Evolutionary conservation across 2,113 vertebrate genomes (phyloP), one percentile per base, ranked within the genome.

Genomic region (Empidonax traillii): DNA sequence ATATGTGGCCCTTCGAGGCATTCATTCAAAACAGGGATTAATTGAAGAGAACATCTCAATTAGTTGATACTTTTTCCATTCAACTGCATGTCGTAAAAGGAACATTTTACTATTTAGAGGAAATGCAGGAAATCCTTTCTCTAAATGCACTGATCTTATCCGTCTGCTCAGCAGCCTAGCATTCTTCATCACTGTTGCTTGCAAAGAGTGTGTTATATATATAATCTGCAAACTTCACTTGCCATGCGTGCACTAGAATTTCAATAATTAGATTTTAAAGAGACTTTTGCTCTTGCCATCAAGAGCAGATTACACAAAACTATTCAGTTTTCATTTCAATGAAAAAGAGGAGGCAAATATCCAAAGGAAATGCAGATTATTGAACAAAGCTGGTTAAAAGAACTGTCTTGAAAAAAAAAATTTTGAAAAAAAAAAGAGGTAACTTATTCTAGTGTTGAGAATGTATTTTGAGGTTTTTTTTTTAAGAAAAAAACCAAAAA

Each of bases 21-120:
- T 47, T 90, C 23, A 62, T 92, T 88, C 55, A 86, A 89, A 92
- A 73, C 5, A 10, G 27, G 73, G 52, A 78, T 77, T 96, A 94
- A 92, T 56, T 77, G 63, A 94, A 89, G 73, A 84, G 86, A 86
- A 92, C 61, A 82, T 84, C 89, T 90, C 69, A 86, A 67, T 90
- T 83, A 93, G 68, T 21, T 75, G 72, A 84, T 89, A 44, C 35
- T 90, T 90, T 84, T 90, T 63, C 80, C 4, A 0, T 93, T 92
- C 88, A 92, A 51, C 68, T 47, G 21, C 39, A 71, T 55, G n/a
- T 61, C 59, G 28, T 51, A 67, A 90, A 92, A 84, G 35, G 76
- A 94, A 67, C 21, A 51, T 77, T 90, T 80, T 71, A 93, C 59
- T 88, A 80, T 56, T 83, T 59, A 78, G 52, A 89, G 84, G 56